Conservation (phyloP, 35 echinoderm and acorn worm genomes). For the Ophiothrix spiculata region DNA sequence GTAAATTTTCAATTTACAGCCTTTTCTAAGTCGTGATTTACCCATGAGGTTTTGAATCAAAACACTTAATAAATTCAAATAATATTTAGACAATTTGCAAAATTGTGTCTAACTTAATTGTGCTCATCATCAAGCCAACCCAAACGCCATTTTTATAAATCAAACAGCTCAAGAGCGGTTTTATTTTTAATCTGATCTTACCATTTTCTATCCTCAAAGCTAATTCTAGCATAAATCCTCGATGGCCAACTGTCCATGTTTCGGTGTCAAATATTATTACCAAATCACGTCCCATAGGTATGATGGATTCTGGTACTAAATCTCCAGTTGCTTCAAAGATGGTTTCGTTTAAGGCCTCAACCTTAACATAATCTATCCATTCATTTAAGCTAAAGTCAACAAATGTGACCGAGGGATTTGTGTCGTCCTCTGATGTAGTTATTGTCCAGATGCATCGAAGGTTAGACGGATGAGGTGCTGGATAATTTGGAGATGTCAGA, state of each 20-base stretch:
- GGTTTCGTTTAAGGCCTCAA: background rate
- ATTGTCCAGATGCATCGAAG: background rate
- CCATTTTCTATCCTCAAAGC: background rate
- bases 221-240: slow-evolving; percentile 1
- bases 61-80: too few relatives aligned
- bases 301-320: background rate
- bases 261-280: background rate
- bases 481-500: background rate
- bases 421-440: background rate
- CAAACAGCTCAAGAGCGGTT: too few relatives aligned
- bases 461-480: background rate
- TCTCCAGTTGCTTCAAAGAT: background rate
- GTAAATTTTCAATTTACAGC: too few relatives aligned
- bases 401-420: background rate
- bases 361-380: background rate
- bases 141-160: too few relatives aligned
- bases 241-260: background rate
- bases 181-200: too few relatives aligned
- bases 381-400: background rate
- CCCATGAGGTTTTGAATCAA: too few relatives aligned
- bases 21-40: too few relatives aligned
- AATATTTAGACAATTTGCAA: too few relatives aligned
- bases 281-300: background rate
- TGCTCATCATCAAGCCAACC: too few relatives aligned
- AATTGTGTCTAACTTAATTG: too few relatives aligned